phyloP scores from a whole-genome alignment of 2,797 vertebrate genomes.

The Acrossocheilus wenchowensis region DNA sequence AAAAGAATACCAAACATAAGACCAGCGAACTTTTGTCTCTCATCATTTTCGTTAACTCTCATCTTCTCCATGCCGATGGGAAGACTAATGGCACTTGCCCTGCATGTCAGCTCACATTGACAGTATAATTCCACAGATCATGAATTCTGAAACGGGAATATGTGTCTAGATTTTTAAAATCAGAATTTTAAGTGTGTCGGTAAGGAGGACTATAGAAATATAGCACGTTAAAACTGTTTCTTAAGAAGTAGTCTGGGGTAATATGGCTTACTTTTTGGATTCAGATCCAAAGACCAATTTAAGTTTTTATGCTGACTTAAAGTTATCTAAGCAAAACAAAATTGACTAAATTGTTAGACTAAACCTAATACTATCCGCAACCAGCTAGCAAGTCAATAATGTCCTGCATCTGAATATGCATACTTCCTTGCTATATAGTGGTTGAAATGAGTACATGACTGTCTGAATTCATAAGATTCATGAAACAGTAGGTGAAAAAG shows the following conservation, averaged over 20 bases:
- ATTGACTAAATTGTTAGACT: not conserved
- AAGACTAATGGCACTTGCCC: conserved; percentile 13
- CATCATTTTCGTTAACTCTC: not conserved
- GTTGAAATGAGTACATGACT: not conserved
- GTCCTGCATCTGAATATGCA: not conserved
- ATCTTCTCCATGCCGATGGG: not conserved
- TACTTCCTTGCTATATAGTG: not conserved
- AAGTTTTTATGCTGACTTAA: not conserved
- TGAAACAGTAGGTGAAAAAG: not conserved
- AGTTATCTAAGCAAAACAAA: not conserved
- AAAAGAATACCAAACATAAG: not conserved
- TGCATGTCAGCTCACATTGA: conserved; percentile 11
- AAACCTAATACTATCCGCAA: not conserved
- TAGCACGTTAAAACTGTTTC: not conserved
- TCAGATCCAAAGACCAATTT: not conserved
- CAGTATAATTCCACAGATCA: not conserved
- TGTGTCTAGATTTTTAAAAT: not conserved
- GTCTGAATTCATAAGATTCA: not conserved
- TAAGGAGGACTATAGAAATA: not conserved
- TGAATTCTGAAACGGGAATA: not conserved
- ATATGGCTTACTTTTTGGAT: not conserved
- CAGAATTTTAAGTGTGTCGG: not conserved
- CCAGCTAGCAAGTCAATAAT: not conserved
- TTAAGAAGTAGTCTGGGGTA: not conserved
- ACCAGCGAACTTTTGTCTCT: not conserved